Base-by-base conservation (phyloP, 1,140 invertebrate species). In the Harpegnathos saltator region DNA sequence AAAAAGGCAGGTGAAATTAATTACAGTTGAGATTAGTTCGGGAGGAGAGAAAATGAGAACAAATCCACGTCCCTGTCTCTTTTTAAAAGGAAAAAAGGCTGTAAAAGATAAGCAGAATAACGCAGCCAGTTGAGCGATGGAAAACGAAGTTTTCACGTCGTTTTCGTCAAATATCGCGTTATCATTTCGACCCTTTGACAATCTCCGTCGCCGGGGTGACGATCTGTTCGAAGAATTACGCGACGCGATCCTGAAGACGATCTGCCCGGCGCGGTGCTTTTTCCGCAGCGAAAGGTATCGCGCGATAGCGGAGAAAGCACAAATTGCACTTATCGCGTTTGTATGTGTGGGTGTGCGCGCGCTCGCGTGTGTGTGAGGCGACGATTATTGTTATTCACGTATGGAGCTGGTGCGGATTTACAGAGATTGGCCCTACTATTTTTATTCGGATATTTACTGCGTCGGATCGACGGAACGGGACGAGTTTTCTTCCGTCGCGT, bases 361-460 rank as follows among this genome's bases (percentile, higher is more conserved):
- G n/a, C n/a, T n/a, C n/a, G n/a, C n/a, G n/a, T n/a, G 29, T 12
- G n/a, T 17, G 54, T 68, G 50, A 19, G 22, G 68, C 29, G 5
- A 19, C 56, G 52, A 69, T 58, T 56, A 58, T 58, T 56, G 48
- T 58, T 26, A 58, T 38, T 78, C 19, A 9, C 19, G n/a, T n/a
- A 38, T 19, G 22, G 19, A 44, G 11, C 22, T 68, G 11, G 14
- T 24, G 7, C 19, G 12, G 38, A 33, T 33, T 33, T 5, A 33
- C 29, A 33, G 1, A 33, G 29, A 26, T 68, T 66, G 52, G 15
- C 17, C 3, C 15, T 58, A 69, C 50, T 54, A 69, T 11, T 56
- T 78, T 80, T 44, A 56, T 44, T 69, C 14, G 38, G 26, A 4
- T 59, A 65, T 71, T 69, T 17, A 58, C 26, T 38, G 26, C 15